Evolutionary conservation across 1,140 invertebrate species (phyloP).

Genomic region (Coptotermes formosanus): DNA sequence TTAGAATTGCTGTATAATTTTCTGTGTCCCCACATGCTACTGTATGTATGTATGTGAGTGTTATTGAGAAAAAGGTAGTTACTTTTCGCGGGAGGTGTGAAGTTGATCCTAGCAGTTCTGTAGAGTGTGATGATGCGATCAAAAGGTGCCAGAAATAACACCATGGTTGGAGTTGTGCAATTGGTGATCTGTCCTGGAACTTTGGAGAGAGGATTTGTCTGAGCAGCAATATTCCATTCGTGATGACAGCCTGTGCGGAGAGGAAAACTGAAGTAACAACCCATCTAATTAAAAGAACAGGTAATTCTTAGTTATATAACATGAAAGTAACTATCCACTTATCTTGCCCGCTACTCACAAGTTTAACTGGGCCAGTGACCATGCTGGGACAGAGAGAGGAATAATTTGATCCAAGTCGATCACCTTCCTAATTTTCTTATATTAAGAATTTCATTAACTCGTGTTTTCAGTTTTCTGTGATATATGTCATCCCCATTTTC

Average conservation of each 20-base stretch:
- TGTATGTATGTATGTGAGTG: slow-evolving; percentile 13
- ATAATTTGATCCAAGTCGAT: not conserved
- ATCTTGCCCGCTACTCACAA: not conserved
- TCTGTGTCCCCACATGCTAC: not conserved
- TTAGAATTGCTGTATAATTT: slow-evolving; percentile 10
- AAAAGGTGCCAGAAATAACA: not conserved
- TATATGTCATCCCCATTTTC: not conserved
- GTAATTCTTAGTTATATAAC: slow-evolving; percentile 5
- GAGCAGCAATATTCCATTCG: slow-evolving; percentile 26
- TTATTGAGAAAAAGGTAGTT: not conserved
- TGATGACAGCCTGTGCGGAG: not conserved
- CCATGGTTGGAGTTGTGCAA: not conserved
- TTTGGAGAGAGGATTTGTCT: not conserved
- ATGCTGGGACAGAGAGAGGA: not conserved
- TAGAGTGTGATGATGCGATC: not conserved
- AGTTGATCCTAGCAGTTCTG: not conserved
- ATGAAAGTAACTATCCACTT: not conserved
- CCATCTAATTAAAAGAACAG: slow-evolving; percentile 20
- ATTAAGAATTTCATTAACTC: not conserved
- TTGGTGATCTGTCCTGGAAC: not conserved
- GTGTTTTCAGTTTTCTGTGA: not conserved
- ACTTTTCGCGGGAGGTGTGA: not conserved
- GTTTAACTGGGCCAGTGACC: not conserved
- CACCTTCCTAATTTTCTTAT: not conserved
- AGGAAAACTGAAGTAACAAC: slow-evolving; percentile 24